Evolutionary conservation across 2,888 invertebrate genomes (phyloP).

Genomic region (Tyria jacobaeae): DNA sequence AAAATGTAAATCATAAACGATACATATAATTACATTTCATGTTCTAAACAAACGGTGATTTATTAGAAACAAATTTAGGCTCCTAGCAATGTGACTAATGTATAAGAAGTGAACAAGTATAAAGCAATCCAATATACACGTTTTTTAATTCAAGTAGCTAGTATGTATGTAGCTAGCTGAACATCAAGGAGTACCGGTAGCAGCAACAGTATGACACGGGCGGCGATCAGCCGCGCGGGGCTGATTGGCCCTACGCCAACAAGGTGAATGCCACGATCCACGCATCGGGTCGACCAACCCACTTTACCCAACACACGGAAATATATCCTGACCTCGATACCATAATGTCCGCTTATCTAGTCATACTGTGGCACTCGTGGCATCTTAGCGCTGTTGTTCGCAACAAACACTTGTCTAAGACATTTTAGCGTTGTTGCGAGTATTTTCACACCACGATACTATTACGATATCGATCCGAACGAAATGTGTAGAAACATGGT

Average conservation of each 20-base stretch:
- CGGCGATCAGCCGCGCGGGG: conserved; percentile 53
- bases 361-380: conserved; percentile 45
- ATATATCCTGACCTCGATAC: conserved; percentile 61
- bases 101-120: conserved; percentile 45
- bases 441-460: conserved; percentile 48
- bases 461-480: conserved; percentile 45
- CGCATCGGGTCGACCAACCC: conserved; percentile 77
- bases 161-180: conserved; percentile 18
- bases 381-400: conserved; percentile 48
- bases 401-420: conserved; percentile 46
- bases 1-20: conserved; percentile 38
- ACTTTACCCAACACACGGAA: conserved; percentile 76
- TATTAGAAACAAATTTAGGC: conserved; percentile 46
- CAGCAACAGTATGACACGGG: conserved; percentile 50
- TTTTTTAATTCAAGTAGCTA: conserved; percentile 50
- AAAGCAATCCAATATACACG: conserved; percentile 48
- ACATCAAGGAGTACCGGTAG: conserved; percentile 39
- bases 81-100: conserved; percentile 48
- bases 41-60: conserved; percentile 45
- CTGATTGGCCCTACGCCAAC: conserved; percentile 77
- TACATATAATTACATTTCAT: conserved; percentile 38
- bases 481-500: conserved; percentile 45
- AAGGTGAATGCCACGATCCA: conserved; percentile 85
- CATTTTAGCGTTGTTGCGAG: conserved; percentile 43
- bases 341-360: conserved; percentile 61